A percentile compares a stretch with the other conserved stretches of the same genome.
These are phyloP conservation scores for Pseudeuparius sepicola DNA, from an alignment of 2,888 invertebrate species.

Conservation along the genomic window DNA sequence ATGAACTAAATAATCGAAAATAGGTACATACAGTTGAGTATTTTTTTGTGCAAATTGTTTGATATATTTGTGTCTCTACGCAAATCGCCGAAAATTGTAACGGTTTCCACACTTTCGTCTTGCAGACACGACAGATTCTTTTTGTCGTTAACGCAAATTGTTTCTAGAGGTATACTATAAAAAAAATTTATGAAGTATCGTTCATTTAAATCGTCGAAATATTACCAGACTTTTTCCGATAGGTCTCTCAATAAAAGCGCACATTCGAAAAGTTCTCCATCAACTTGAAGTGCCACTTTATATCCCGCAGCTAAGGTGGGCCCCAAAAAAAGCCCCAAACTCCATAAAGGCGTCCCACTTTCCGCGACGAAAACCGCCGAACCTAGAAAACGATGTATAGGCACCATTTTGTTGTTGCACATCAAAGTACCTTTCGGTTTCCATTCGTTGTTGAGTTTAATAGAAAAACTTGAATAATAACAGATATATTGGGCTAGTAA, in stretches of 20 bases:
- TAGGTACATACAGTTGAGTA: constrained; percentile 22
- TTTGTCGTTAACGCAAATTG: too few species aligned
- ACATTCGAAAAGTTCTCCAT: constrained; percentile 36
- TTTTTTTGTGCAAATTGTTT: constrained; percentile 23
- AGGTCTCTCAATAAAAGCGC: constrained; percentile 40
- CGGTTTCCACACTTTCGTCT: constrained; percentile 20
- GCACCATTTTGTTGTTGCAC: too few species aligned
- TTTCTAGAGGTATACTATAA: too few species aligned
- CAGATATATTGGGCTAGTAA: constrained; percentile 41
- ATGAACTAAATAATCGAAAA: not conserved
- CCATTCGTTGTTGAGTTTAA: constrained; percentile 38
- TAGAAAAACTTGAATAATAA: constrained; percentile 44
- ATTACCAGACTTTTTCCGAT: constrained; percentile 41
- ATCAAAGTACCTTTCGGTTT: constrained; percentile 35
- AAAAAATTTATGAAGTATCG: too few species aligned
- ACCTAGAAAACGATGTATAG: constrained; percentile 30
- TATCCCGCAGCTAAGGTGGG: constrained; percentile 44
- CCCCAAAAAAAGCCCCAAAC: constrained; percentile 40
- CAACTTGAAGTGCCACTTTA: constrained; percentile 40
- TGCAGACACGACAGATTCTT: constrained; percentile 22
- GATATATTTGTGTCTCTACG: constrained; percentile 21
- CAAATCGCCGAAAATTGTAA: constrained; percentile 26
- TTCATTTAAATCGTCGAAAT: too few species aligned
- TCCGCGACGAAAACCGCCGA: constrained; percentile 37
- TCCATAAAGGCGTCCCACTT: constrained; percentile 40